phyloP scores from a whole-genome alignment of 2,113 vertebrate genomes.

The Eurystomus gularis region DNA sequence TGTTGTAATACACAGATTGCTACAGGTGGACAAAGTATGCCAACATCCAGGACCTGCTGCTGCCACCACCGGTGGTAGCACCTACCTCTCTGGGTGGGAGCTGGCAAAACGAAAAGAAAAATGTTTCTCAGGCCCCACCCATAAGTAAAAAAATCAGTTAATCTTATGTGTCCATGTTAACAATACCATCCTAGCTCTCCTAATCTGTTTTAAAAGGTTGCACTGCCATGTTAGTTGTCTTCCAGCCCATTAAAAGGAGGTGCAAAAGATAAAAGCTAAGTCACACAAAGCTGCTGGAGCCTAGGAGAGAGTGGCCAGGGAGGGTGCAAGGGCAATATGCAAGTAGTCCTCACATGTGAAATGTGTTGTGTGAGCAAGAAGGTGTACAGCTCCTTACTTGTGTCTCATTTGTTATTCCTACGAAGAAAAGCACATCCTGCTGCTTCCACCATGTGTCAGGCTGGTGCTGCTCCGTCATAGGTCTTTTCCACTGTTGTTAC shows the following conservation, averaged over 20 bases:
- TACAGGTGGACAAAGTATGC: background rate
- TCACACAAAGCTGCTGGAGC: background rate
- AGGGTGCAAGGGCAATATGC: background rate
- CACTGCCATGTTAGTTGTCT: background rate
- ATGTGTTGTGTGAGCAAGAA: background rate
- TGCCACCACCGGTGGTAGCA: background rate
- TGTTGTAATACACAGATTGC: background rate
- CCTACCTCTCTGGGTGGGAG: background rate
- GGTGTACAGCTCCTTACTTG: background rate
- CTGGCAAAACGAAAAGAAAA: background rate
- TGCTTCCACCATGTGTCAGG: background rate
- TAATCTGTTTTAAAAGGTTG: background rate
- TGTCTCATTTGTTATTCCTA: background rate
- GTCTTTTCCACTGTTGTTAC: background rate
- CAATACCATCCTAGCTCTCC: background rate
- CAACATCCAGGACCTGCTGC: background rate
- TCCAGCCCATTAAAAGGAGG: background rate
- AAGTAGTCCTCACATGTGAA: rapidly evolving
- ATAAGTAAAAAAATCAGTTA: background rate
- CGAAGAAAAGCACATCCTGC: background rate
- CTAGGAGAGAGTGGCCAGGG: background rate
- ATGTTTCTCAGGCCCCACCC: background rate
- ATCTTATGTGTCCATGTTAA: rapidly evolving
- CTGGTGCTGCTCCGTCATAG: background rate
- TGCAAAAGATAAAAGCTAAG: background rate